Conservation (phyloP, 2,888 invertebrate genomes). For the Rhingia rostrata region DNA sequence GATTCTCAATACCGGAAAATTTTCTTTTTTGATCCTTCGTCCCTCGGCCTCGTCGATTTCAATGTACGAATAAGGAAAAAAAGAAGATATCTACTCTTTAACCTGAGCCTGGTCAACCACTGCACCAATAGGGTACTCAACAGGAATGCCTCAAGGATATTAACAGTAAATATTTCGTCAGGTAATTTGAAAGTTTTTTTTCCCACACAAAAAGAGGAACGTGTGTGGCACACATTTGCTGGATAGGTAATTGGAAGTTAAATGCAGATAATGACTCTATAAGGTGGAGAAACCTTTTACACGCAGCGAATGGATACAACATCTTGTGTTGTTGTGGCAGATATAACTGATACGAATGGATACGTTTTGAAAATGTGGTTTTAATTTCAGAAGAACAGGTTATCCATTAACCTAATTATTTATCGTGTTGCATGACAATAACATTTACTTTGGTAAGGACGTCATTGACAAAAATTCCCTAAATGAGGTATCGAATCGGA, state of each 20-base stretch:
- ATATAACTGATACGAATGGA: too few relatives aligned
- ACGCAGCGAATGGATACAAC: background rate
- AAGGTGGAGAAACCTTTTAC: constrained; percentile 9
- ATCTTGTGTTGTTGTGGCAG: background rate
- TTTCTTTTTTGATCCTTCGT: constrained; percentile 1
- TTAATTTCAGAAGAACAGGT: too few relatives aligned
- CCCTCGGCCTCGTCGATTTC: background rate
- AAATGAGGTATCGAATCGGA: too few relatives aligned
- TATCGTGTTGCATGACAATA: too few relatives aligned
- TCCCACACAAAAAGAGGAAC: constrained; percentile 8
- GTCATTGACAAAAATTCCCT: too few relatives aligned
- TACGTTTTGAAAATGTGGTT: too few relatives aligned
- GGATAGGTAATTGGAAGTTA: constrained; percentile 36
- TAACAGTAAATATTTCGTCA: constrained; percentile 66
- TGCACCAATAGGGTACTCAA: constrained; percentile 10
- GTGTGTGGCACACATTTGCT: constrained; percentile 66
- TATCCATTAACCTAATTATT: too few relatives aligned
- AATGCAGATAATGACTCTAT: constrained; percentile 66
- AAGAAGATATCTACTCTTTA: constrained; percentile 31
- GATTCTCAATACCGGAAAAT: constrained; percentile 28
- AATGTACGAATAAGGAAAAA: background rate
- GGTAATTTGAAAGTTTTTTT: constrained; percentile 54
- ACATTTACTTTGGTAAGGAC: too few relatives aligned
- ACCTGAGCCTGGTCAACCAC: constrained; percentile 50
- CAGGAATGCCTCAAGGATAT: constrained; percentile 45